These are phyloP conservation scores for Arrhopalites spinosus DNA, from an alignment of 2,888 invertebrate genomes.

Conservation along the genomic window DNA sequence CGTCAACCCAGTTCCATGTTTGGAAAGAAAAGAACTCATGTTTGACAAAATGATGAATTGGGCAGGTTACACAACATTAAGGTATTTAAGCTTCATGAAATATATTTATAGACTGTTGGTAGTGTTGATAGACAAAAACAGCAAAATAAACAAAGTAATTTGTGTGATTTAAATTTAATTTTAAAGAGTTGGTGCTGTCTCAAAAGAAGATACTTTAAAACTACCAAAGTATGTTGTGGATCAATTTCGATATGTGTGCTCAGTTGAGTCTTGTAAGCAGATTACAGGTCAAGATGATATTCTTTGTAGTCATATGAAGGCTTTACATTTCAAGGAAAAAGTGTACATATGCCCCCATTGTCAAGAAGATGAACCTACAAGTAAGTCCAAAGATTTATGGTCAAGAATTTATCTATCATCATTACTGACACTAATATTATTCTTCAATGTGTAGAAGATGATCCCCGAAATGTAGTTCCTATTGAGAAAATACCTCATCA, in stretches of 20 bases:
- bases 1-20: slow-evolving; percentile 80
- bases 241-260: slow-evolving; percentile 71
- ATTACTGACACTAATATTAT: no score
- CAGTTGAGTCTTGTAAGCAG: slow-evolving; percentile 72
- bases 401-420: not conserved
- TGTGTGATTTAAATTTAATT: not conserved
- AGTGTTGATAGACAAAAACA: not conserved
- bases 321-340: slow-evolving; percentile 69
- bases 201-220: slow-evolving; percentile 48
- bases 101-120: no score
- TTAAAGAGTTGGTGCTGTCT: slow-evolving; percentile 44
- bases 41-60: slow-evolving; percentile 85
- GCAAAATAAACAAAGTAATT: not conserved
- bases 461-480: slow-evolving; percentile 38
- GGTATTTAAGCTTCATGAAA: no score
- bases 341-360: slow-evolving; percentile 76
- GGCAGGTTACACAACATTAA: slow-evolving; percentile 79
- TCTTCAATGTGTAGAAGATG: slow-evolving; percentile 28
- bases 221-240: slow-evolving; percentile 64
- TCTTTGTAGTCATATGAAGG: slow-evolving; percentile 73
- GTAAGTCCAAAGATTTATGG: slow-evolving; percentile 35
- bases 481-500: slow-evolving; percentile 66
- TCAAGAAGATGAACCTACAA: slow-evolving; percentile 59
- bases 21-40: slow-evolving; percentile 77
- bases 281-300: slow-evolving; percentile 73